Evolutionary conservation across 2,888 invertebrate genomes (phyloP), one percentile per base, ranked within the genome.

Genomic region (Salpingus planirostris): DNA sequence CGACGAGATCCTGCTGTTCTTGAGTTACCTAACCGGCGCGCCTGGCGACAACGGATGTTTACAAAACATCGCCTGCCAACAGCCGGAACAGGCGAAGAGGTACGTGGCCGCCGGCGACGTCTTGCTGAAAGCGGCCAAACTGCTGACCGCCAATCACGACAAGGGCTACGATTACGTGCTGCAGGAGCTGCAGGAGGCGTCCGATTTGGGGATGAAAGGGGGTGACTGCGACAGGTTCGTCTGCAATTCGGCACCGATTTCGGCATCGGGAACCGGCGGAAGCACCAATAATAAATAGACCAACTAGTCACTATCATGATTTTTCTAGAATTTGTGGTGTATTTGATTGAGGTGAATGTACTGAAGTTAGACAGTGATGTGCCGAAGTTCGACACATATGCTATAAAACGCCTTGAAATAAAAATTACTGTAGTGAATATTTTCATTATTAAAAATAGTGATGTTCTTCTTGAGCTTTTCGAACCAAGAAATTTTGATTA

Each of bases 81-180:
- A 76, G 43, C 87, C 87, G 0, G 65, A 70, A 24, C 75, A 79
- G 36, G 83, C 87, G 5, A 74, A 73, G 32, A 72, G 81, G 42
- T 89, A 89, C 59, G 70, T 79, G 2, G 76, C 78, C 2, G 88
- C 85, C 0, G 83, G 80, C n/a, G 82, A 83, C 44, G 73, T 86
- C 41, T 59, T 88, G 7, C 52, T 87, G 33, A 80, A 82, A 53
- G 76, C 80, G 26, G 73, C 78, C 11, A 79, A 78, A 52, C 65
- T 82, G 38, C 67, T 83, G 43, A 38, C 50, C 1, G 13, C 54
- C 5, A 36, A 54, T n/a, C 43, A 55, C n/a, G 50, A 50, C 15
- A 69, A 76, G 51, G 75, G 74, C 76, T 83, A 70, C 55, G 68
- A 64, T 22, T 50, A 55, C 32, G 47, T 58, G 11, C 33, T 60